Evolutionary conservation across 1,140 invertebrate genomes (phyloP), one percentile per base, ranked within the genome.

Genomic region (Platyscapa corneri): DNA sequence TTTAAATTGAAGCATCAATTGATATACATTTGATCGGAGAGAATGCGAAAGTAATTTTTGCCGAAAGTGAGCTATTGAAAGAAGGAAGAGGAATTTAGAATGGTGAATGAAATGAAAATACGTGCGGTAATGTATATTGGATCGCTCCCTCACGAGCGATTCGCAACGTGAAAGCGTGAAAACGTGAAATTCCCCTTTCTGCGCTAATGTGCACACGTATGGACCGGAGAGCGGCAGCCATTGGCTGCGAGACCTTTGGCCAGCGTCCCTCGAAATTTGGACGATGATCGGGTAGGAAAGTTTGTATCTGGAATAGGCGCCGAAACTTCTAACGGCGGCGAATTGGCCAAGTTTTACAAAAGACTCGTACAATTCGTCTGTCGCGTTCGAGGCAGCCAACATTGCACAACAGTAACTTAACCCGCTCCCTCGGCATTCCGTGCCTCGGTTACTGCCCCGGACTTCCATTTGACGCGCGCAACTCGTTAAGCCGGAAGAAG

Each of bases 101-200:
- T 27, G 16, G 8, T 42, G 64, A 84, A 79, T 30, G 76, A 84
- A 49, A 67, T 60, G 70, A 84, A 84, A 84, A 79, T 32, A 65
- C 18, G 64, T 46, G 32, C 6, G 42, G 27, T 30, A 32, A 72
- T 37, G 53, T 64, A 23, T n/a, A 79, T 79, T 20, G 80, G 20
- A 30, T 70, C 20, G 39, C 20, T 37, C 72, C 37, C 49, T 32
- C 34, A 14, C 23, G 72, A 46, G 27, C 34, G 7, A 76, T 76
- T 64, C 37, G n/a, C 34, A 53, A 27, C 64, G 64, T n/a, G n/a
- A n/a, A n/a, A n/a, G n/a, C n/a, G n/a, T n/a, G n/a, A n/a, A n/a
- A n/a, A n/a, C n/a, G n/a, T 78, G 67, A 79, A 79, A 79, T 53
- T 79, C 27, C 83, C 46, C 65, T 84, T 74, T 84, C 83, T 79